Base-by-base conservation (phyloP, 1,140 invertebrate species). In the Drosophila oshimai region DNA sequence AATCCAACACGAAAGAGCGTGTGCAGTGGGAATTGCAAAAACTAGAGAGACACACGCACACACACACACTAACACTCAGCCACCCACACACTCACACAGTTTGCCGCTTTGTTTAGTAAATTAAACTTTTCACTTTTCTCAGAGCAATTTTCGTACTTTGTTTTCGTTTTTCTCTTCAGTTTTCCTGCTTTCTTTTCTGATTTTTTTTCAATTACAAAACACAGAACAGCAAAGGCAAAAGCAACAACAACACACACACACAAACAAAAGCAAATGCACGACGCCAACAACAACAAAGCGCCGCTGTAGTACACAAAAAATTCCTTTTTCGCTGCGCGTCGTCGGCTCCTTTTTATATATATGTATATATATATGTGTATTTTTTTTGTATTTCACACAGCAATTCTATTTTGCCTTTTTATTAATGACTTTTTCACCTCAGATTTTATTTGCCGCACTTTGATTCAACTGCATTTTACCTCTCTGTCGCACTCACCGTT, bases 1-100 rank as follows among this genome's bases (percentile, higher is more conserved):
- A 86, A 86, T 86, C 81, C 81, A 86, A 86, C 76, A 73, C 80
- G 80, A 84, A 84, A 64, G 75, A 86, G 80, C 80, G 75, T 84
- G 80, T 75, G 77, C 80, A 84, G 61, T 44, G 64, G 72, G 69
- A 74, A 81, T 87, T 64, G 81, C 81, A 83, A 83, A 83, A 83
- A 83, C 74, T 80, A 81, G 74, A 77, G 61, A 83, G 42, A 69
- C 54, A 68, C 77, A 53, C 57, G 31, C 61, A 74, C 54, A 61
- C n/a, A 28, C 54, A 50, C 33, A 49, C 46, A 62, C 15, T n/a
- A n/a, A 10, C 39, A 39, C 33, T 6, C 33, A 57, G 20, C 34
- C 51, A 71, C 76, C 62, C 34, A 29, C 65, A 57, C 68, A 73
- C 41, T 12, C 69, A 73, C 28, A 55, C 74, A 39, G 42, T 18